Evolutionary conservation across 2,888 invertebrate species (phyloP).

Genomic region (Scaptomyza cyrtandrae): DNA sequence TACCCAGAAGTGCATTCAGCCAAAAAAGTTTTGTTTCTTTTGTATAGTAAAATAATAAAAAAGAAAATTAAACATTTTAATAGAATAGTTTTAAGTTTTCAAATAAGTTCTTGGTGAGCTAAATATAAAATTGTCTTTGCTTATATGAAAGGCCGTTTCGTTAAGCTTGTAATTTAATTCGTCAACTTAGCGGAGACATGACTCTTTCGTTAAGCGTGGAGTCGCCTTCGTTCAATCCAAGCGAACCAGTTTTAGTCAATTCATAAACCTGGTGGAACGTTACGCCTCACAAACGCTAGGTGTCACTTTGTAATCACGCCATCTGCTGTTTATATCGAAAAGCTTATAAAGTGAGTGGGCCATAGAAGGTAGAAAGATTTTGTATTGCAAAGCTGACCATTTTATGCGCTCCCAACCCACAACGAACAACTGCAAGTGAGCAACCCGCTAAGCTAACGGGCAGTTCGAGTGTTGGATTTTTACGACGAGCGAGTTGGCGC

Average conservation of each 20-base stretch:
- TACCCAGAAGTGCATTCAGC: not conserved
- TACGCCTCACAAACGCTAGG: not conserved
- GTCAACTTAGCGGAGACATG: not conserved
- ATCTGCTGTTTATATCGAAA: not conserved
- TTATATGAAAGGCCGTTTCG: not conserved
- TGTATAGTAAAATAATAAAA: not conserved
- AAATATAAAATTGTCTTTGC: not conserved
- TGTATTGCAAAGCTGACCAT: constrained; percentile 20
- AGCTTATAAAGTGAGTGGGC: not conserved
- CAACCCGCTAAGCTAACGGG: constrained; percentile 17
- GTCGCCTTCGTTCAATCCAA: not conserved
- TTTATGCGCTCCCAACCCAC: not conserved
- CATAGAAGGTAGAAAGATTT: not conserved
- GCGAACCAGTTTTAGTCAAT: not conserved
- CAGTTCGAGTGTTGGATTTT: constrained; percentile 28
- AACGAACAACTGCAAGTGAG: constrained; percentile 6
- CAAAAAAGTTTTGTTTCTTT: not conserved
- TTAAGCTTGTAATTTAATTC: not conserved
- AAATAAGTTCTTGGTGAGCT: too few relatives aligned
- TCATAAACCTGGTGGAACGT: not conserved
- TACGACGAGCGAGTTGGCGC: constrained; percentile 62
- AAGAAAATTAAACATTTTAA: too few relatives aligned
- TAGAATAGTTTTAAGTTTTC: too few relatives aligned
- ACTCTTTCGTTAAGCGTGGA: not conserved
- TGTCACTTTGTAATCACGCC: constrained; percentile 2